Conservation (phyloP, 1,140 invertebrate genomes). For the Solen grandis region DNA sequence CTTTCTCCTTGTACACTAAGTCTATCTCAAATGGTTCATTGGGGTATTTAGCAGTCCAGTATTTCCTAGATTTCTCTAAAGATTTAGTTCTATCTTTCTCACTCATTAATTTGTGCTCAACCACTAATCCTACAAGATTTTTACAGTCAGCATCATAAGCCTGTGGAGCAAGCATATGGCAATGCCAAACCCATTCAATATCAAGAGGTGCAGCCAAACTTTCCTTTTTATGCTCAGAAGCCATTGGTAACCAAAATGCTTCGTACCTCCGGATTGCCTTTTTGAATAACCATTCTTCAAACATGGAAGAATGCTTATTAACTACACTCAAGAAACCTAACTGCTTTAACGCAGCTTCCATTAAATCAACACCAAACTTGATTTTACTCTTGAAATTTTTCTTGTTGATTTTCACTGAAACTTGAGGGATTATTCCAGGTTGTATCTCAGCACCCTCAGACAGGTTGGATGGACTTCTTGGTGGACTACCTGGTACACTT, state of each 20-base stretch:
- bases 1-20: conserved; percentile 48
- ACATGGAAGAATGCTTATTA: conserved; percentile 58
- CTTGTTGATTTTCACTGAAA: conserved; percentile 51
- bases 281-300: conserved; percentile 60
- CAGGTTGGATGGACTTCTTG: conserved; percentile 20
- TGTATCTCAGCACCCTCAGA: conserved; percentile 4
- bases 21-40: conserved; percentile 70
- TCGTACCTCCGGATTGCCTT: conserved; percentile 81
- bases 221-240: conserved; percentile 70
- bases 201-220: conserved; percentile 80
- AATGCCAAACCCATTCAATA: conserved; percentile 83
- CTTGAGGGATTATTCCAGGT: conserved; percentile 25
- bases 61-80: conserved; percentile 60
- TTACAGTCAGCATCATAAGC: conserved; percentile 81
- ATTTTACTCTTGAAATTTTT: conserved; percentile 65
- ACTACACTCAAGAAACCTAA: conserved; percentile 66
- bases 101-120: conserved; percentile 80
- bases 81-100: conserved; percentile 63
- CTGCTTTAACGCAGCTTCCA: conserved; percentile 62
- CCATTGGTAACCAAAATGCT: conserved; percentile 81
- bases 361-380: conserved; percentile 60
- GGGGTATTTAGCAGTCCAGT: conserved; percentile 68
- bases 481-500: conserved; percentile 6
- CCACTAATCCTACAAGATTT: conserved; percentile 74
- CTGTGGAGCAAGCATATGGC: conserved; percentile 81